Conservation (phyloP, 2,113 vertebrate genomes). For the Atherinomorus stipes region DNA sequence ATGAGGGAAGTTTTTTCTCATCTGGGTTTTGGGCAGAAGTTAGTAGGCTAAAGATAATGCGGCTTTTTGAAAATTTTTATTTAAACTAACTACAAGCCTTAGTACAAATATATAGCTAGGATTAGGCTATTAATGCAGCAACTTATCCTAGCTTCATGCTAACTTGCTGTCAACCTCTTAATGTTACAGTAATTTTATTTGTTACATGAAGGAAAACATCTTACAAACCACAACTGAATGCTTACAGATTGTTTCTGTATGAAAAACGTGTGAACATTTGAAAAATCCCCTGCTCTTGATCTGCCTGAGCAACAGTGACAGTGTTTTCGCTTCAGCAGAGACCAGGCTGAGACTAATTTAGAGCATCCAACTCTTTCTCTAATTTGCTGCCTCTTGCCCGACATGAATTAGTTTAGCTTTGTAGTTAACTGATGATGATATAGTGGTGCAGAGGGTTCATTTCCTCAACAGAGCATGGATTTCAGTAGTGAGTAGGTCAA, state of each 20-base stretch:
- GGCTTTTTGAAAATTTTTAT: too few relatives aligned
- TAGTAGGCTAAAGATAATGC: too few relatives aligned
- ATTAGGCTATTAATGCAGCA: not conserved
- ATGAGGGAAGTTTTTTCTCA: too few relatives aligned
- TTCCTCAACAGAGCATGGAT: conserved; percentile 51
- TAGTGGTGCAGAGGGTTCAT: conserved; percentile 48
- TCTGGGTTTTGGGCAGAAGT: too few relatives aligned
- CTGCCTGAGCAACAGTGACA: not conserved
- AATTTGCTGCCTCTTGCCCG: conserved; percentile 31
- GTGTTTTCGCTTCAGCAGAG: conserved; percentile 19
- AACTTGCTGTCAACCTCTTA: not conserved
- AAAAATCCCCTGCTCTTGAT: not conserved
- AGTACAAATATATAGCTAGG: not conserved
- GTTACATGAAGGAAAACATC: not conserved
- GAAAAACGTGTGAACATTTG: not conserved
- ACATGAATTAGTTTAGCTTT: conserved; percentile 41
- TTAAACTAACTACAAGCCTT: too few relatives aligned
- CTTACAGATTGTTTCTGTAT: conserved; percentile 8
- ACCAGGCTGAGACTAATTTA: conserved; percentile 20
- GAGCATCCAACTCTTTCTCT: conserved; percentile 15
- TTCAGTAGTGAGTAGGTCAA: conserved; percentile 47
- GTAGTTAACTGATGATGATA: conserved; percentile 58
- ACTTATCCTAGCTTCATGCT: not conserved
- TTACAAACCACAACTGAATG: not conserved
- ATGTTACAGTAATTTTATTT: not conserved